Percentiles rank a stretch among this genome's conserved stretches.
Evolutionary conservation across 2,797 vertebrate genomes (phyloP).

Genomic region (Gymnothorax javanicus): DNA sequence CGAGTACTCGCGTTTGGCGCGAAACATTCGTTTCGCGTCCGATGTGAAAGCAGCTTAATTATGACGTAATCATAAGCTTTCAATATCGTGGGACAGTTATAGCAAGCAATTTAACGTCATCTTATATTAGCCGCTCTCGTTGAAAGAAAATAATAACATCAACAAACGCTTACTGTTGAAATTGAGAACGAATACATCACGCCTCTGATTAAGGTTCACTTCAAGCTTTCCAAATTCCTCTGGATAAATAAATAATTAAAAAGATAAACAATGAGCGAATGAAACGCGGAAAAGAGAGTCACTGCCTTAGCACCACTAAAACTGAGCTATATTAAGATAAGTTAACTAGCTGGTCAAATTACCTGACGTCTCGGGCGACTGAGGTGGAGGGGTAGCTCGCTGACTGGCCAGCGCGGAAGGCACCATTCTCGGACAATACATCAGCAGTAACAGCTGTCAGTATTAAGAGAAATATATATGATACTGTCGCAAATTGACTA

Average conservation of each 20-base stretch:
- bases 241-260: neutral
- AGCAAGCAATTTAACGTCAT: too few relatives aligned
- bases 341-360: neutral
- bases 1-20: too few relatives aligned
- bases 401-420: constrained; percentile 64
- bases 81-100: too few relatives aligned
- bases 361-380: constrained; percentile 69
- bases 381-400: constrained; percentile 39
- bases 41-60: too few relatives aligned
- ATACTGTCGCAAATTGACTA: neutral
- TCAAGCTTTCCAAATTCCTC: neutral
- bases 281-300: constrained; percentile 35
- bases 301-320: neutral
- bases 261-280: neutral
- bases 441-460: constrained; percentile 31
- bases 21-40: too few relatives aligned
- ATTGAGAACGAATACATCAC: neutral
- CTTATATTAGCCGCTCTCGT: too few relatives aligned
- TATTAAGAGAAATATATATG: constrained; percentile 28
- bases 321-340: constrained; percentile 22
- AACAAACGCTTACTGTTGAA: too few relatives aligned
- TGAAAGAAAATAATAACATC: too few relatives aligned
- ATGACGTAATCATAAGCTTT: too few relatives aligned
- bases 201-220: neutral
- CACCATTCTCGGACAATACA: constrained; percentile 46